Conservation (phyloP, 2,113 vertebrate species). For the Mugil cephalus region DNA sequence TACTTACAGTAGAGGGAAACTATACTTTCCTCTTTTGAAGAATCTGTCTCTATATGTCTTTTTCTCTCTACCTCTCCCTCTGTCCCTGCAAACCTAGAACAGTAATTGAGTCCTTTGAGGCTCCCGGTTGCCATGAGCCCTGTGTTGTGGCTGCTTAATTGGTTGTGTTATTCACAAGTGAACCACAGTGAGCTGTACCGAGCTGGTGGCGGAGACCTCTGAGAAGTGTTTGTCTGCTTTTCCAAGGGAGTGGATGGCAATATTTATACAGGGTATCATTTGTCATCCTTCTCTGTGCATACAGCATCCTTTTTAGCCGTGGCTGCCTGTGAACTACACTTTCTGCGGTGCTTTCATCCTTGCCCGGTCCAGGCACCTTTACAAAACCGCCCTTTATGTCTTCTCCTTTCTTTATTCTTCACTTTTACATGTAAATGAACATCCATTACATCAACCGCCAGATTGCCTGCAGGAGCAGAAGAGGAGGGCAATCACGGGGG, state of each 20-base stretch:
- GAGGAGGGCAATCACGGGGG: too few relatives aligned
- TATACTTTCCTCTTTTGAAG: slow-evolving; percentile 50
- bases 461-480: too few relatives aligned
- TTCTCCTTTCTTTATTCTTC: too few relatives aligned
- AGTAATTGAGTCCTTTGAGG: slow-evolving; percentile 84
- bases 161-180: slow-evolving; percentile 76
- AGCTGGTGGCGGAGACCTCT: slow-evolving; percentile 36
- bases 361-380: not conserved
- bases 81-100: slow-evolving; percentile 59
- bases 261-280: slow-evolving; percentile 37
- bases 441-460: too few relatives aligned
- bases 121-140: slow-evolving; percentile 75
- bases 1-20: slow-evolving; percentile 55
- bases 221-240: slow-evolving; percentile 53
- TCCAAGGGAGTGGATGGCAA: slow-evolving; percentile 26
- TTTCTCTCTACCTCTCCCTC: slow-evolving; percentile 28
- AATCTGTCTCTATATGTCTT: slow-evolving; percentile 39
- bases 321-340: not conserved
- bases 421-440: too few relatives aligned
- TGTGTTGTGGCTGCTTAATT: slow-evolving; percentile 77
- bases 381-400: not conserved
- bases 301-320: not conserved
- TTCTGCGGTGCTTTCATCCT: slow-evolving; percentile 4
- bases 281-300: slow-evolving; percentile 18
- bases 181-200: slow-evolving; percentile 42